Conservation (phyloP, 2,888 invertebrate genomes). For the Lacanobia oleracea region DNA sequence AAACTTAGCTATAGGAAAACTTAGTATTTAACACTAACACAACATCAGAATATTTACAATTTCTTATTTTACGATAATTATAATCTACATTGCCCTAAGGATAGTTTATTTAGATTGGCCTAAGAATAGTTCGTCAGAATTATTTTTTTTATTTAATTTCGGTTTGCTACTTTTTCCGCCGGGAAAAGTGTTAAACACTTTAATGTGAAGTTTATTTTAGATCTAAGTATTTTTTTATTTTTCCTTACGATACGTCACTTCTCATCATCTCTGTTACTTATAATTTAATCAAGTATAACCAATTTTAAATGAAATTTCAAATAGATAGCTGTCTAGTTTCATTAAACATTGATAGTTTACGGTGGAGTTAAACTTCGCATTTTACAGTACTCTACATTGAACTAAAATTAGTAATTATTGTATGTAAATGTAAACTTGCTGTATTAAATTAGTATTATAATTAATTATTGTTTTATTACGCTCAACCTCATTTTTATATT, state of each 20-base stretch:
- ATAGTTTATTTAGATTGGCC: too few species aligned
- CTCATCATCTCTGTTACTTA: conserved; percentile 75
- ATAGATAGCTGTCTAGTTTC: conserved; percentile 70
- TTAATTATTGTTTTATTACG: conserved; percentile 52
- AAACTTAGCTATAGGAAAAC: conserved; percentile 72
- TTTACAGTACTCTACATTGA: conserved; percentile 70
- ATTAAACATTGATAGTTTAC: conserved; percentile 71
- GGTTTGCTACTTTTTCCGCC: conserved; percentile 6
- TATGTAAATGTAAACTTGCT: conserved; percentile 86
- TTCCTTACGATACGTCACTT: conserved; percentile 78
- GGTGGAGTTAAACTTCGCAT: conserved; percentile 85
- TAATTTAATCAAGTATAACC: conserved; percentile 67
- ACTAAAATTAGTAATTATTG: conserved; percentile 75
- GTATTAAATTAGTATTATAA: conserved; percentile 88
- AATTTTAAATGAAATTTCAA: conserved; percentile 58
- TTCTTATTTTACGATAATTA: conserved; percentile 62
- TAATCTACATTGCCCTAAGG: conserved; percentile 61
- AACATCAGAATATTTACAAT: conserved; percentile 52
- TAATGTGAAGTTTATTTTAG: conserved; percentile 31
- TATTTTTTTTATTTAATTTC: conserved; percentile 15
- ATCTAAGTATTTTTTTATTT: conserved; percentile 40
- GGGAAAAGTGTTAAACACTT: conserved; percentile 9
- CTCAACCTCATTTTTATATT: neutral
- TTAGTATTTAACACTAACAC: conserved; percentile 67
- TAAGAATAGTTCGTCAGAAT: conserved; percentile 59